Conservation (phyloP, 2,888 invertebrate species). For the Hyposoter didymator region DNA sequence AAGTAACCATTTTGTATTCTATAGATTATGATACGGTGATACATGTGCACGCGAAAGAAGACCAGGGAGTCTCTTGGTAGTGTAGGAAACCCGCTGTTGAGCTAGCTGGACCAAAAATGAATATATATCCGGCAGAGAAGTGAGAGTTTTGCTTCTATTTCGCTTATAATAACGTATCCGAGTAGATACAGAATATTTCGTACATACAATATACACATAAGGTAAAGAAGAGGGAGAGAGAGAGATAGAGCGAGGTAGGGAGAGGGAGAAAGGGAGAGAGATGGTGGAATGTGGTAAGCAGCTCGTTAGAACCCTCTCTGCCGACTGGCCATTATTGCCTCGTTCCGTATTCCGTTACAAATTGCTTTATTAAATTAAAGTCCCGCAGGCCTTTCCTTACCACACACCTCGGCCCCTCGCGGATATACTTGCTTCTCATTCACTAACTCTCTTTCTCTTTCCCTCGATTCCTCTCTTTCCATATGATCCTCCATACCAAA, state of each 20-base stretch:
- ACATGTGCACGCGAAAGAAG: slow-evolving; percentile 24
- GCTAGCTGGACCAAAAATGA: slow-evolving; percentile 57
- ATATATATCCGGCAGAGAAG: slow-evolving; percentile 50
- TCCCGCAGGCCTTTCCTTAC: slow-evolving; percentile 79
- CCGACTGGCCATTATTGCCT: slow-evolving; percentile 84
- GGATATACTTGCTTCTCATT: slow-evolving; percentile 53
- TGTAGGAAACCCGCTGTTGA: slow-evolving; percentile 41
- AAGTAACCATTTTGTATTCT: slow-evolving; percentile 23
- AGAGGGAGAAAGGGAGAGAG: slow-evolving; percentile 57
- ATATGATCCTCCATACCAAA: slow-evolving; percentile 10
- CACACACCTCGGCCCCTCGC: slow-evolving; percentile 68
- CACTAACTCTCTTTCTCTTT: slow-evolving; percentile 53
- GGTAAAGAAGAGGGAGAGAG: slow-evolving; percentile 49
- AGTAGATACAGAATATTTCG: slow-evolving; percentile 50
- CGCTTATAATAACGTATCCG: slow-evolving; percentile 61
- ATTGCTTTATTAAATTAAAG: slow-evolving; percentile 85
- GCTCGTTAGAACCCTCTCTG: slow-evolving; percentile 84
- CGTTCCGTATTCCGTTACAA: slow-evolving; percentile 85
- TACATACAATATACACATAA: slow-evolving; percentile 58
- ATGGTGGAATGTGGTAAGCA: slow-evolving; percentile 83
- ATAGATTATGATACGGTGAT: slow-evolving; percentile 57
- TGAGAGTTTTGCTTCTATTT: slow-evolving; percentile 43
- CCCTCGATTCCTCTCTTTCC: slow-evolving; percentile 20
- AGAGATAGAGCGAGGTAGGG: slow-evolving; percentile 31
- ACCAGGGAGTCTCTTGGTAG: slow-evolving; percentile 21